Evolutionary conservation across 2,797 vertebrate species (phyloP), one percentile per base, ranked within the genome.

Genomic region (Dicrostonyx torquatus): DNA sequence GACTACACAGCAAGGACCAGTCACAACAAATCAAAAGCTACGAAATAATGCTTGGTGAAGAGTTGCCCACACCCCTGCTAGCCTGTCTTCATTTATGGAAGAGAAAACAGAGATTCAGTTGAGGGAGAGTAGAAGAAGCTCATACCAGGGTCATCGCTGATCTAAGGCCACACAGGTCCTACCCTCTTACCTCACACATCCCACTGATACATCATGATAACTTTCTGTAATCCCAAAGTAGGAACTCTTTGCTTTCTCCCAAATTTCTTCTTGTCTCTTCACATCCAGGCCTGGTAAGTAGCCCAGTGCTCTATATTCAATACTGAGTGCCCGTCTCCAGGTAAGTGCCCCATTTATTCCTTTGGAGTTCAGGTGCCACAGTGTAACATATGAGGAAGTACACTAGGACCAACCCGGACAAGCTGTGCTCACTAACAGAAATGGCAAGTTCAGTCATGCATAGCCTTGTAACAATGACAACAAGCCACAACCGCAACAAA

Each of bases 351-450:
- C 29, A 84, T 43, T 40, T 17, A 15, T 88, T 50, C 85, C 80
- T 68, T 77, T 82, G 34, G 6, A 85, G 80, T 29, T 84, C 76
- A 53, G 26, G 18, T 53, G 17, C 53, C 31, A 29, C 0, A 22
- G 53, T 60, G 62, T 86, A 77, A 80, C 34, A 31, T 60, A 64
- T 43, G 26, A 93, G 18, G 55, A 96, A 66, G 37, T 60, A 72
- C 9, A 14, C 31, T 29, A 72, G 45, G 22, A 45, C 68, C 78
- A 53, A 48, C 12, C 20, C 15, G 37, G 55, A 95, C 75, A 94
- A 95, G 43, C 79, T 79, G 45, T 70, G 68, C 37, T 83, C 75
- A 31, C 64, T 68, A 73, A 92, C n/a, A 10, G 43, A 70, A 92
- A 53, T 50, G 83, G 45, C 73, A 10, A 85, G 48, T 62, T 96